Percentiles rank a stretch among this genome's conserved stretches.
These are phyloP conservation scores for Drosophila hamatofila DNA, from an alignment of 2,888 invertebrate genomes.

Conservation along the genomic window DNA sequence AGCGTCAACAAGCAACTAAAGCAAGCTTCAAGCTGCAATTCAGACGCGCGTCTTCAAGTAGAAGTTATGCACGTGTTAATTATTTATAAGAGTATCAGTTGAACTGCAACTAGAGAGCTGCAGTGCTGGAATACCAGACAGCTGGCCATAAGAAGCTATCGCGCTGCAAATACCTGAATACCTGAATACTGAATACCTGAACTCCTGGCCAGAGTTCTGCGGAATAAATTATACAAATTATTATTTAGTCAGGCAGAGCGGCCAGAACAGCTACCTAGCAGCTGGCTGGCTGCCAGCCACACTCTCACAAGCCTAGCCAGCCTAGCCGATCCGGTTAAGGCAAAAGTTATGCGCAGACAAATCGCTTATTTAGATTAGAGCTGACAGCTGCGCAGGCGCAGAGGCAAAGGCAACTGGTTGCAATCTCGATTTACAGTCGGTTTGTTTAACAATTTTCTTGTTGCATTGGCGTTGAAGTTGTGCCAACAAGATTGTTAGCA, in stretches of 20 bases:
- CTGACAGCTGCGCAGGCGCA: slow-evolving; percentile 60
- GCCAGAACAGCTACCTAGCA: background rate
- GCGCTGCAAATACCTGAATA: slow-evolving; percentile 59
- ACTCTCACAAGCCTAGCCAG: background rate
- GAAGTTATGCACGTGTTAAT: slow-evolving; percentile 68
- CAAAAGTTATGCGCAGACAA: slow-evolving; percentile 70
- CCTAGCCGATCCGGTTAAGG: slow-evolving; percentile 50
- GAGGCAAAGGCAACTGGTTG: slow-evolving; percentile 35
- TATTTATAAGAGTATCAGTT: slow-evolving; percentile 60
- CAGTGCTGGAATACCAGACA: slow-evolving; percentile 7
- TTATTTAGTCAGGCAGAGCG: slow-evolving; percentile 58
- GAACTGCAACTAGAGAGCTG: background rate
- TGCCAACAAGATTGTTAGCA: slow-evolving; percentile 47
- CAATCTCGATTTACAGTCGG: slow-evolving; percentile 43
- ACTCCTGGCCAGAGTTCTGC: slow-evolving; percentile 42
- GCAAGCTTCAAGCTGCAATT: slow-evolving; percentile 37
- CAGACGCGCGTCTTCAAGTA: slow-evolving; percentile 20
- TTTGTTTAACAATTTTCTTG: slow-evolving; percentile 31
- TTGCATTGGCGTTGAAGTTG: slow-evolving; percentile 33
- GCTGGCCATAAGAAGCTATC: slow-evolving; percentile 58
- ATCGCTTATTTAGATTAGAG: slow-evolving; percentile 77
- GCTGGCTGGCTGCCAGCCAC: slow-evolving; percentile 1
- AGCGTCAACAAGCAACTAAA: slow-evolving; percentile 50
- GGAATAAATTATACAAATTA: slow-evolving; percentile 78
- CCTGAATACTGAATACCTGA: slow-evolving; percentile 17